Percentiles rank a stretch among this genome's conserved stretches.
phyloP scores from a whole-genome alignment of 2,113 vertebrate species.

The Chauna torquata region DNA sequence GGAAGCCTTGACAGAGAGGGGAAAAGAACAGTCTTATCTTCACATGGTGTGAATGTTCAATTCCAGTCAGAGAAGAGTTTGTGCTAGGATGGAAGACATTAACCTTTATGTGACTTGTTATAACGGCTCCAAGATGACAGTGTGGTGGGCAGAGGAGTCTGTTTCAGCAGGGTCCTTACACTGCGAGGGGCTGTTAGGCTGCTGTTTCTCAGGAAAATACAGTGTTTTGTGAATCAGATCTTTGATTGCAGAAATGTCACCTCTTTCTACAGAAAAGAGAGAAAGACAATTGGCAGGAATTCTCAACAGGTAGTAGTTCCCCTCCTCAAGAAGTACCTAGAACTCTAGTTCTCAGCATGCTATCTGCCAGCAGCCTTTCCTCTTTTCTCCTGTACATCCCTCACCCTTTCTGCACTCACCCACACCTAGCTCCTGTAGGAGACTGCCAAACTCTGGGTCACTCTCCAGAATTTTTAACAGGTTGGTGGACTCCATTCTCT shows the following conservation, averaged over 20 bases:
- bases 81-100: background rate
- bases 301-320: background rate
- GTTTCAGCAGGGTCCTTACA: constrained; percentile 22
- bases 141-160: background rate
- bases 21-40: background rate
- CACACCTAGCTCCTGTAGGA: constrained; percentile 80
- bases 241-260: constrained; percentile 75
- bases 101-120: background rate
- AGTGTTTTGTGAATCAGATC: constrained; percentile 83
- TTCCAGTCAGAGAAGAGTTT: background rate
- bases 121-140: background rate
- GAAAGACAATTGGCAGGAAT: background rate
- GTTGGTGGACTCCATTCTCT: constrained; percentile 95
- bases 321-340: background rate
- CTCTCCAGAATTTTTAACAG: constrained; percentile 87
- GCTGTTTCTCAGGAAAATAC: constrained; percentile 76
- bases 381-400: background rate
- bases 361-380: background rate
- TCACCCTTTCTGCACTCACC: constrained; percentile 75
- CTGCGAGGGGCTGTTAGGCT: background rate
- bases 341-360: background rate
- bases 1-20: background rate
- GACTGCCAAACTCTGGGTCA: constrained; percentile 78
- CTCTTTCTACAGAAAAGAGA: constrained; percentile 75
- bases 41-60: background rate